Base-by-base conservation (phyloP, 1,140 invertebrate genomes). In the Drosophila lacertosa region DNA sequence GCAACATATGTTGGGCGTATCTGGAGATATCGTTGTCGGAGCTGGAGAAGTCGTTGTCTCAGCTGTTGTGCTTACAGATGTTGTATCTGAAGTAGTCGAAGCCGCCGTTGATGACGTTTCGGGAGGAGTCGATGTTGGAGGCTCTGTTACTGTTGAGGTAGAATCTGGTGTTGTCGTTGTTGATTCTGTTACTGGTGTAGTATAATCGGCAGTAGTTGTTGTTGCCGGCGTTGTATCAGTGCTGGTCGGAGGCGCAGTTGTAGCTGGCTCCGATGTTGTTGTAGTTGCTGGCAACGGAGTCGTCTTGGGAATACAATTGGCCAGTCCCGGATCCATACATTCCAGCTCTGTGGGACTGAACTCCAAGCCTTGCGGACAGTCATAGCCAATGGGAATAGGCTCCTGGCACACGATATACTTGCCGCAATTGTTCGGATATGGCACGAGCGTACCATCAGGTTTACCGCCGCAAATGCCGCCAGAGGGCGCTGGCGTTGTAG, bases 391-490 rank as follows among this genome's bases (percentile, higher is more conserved):
- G 0, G 88, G 75, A 32, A 90, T 88, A 6, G 88, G 88, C 2
- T 72, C 24, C 11, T 67, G 33, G 13, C 89, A 90, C 0, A 47
- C 15, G 26, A 90, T 89, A 37, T 78, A 90, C 37, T 90, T 88
- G 45, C 48, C 72, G 9, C 89, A 90, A 53, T 90, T 74, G 45
- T 69, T 64, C 0, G 82, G 88, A 74, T 90, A 90, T 0, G 89
- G 82, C 2, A 90, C 73, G 0, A 39, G 20, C 2, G 69, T 54
- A 10, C 67, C 48, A 5, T 74, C 44, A 0, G 63, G 47, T 29
- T 78, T 64, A 11, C 66, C 77, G 1, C 35, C 54, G 40, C 89
- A 90, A 58, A 77, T 47, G 26, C 88, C 86, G 5, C 39, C 64
- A 5, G 62, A 11, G 4, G 81, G 69, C 29, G 65, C 60, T 18